Evolutionary conservation across 2,113 vertebrate species (phyloP).

Genomic region (Lonchura striata): DNA sequence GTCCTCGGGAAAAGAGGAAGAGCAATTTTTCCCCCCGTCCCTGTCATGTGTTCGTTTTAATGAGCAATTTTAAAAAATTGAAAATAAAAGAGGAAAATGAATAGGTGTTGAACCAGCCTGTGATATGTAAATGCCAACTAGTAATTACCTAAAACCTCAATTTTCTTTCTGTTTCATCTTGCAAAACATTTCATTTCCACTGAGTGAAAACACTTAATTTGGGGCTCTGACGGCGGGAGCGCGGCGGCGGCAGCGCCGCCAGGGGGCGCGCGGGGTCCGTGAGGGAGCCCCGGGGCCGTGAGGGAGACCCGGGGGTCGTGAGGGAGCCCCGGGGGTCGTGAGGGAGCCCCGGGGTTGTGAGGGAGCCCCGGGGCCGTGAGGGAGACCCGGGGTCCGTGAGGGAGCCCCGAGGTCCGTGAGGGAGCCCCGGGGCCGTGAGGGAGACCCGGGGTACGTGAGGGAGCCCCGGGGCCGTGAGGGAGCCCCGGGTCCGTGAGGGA

Average conservation of each 20-base stretch:
- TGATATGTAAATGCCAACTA: slow-evolving; percentile 87
- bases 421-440: too few relatives aligned
- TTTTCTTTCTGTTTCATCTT: slow-evolving; percentile 85
- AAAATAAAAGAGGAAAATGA: slow-evolving; percentile 87
- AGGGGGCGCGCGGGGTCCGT: slow-evolving; percentile 66
- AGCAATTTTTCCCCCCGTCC: slow-evolving; percentile 65
- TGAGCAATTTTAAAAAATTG: slow-evolving; percentile 84
- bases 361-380: too few relatives aligned
- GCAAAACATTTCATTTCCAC: slow-evolving; percentile 84
- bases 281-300: too few relatives aligned
- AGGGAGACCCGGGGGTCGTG: background rate
- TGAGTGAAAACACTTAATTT: slow-evolving; percentile 81
- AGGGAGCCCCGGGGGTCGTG: background rate
- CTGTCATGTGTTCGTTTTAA: slow-evolving; percentile 83
- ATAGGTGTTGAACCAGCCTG: slow-evolving; percentile 85
- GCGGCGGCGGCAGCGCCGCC: background rate
- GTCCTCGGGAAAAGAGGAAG: slow-evolving; percentile 69
- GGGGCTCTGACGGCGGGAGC: slow-evolving; percentile 46
- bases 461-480: too few relatives aligned
- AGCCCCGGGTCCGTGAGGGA: too few relatives aligned
- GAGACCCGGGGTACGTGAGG: too few relatives aligned
- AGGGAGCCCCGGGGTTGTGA: background rate
- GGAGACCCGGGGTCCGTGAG: too few relatives aligned
- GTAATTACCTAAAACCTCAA: slow-evolving; percentile 86
- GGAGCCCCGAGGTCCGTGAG: too few relatives aligned